phyloP scores from a whole-genome alignment of 2,888 invertebrate species.

The Cheilosia pagana region DNA sequence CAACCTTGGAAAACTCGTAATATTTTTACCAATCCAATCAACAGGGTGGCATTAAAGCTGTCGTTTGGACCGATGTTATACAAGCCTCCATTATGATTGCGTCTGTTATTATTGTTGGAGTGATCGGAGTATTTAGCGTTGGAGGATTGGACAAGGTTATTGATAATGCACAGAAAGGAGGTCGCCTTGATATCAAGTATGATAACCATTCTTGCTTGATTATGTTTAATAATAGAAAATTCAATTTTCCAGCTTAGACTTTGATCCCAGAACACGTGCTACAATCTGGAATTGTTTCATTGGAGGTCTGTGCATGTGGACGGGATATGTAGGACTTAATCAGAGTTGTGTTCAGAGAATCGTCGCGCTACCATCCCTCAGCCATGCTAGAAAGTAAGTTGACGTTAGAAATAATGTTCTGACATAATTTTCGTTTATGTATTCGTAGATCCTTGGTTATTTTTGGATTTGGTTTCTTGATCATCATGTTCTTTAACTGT shows the following conservation, averaged over 20 bases:
- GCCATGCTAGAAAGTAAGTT: conserved; percentile 84
- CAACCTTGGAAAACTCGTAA: no score
- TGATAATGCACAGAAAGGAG: conserved; percentile 80
- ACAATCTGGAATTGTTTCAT: conserved; percentile 87
- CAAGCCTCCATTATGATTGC: conserved; percentile 83
- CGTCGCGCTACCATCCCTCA: conserved; percentile 86
- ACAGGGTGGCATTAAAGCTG: conserved; percentile 84
- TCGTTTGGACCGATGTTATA: conserved; percentile 85
- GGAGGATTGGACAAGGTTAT: conserved; percentile 83
- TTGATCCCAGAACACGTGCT: conserved; percentile 85
- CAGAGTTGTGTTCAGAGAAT: conserved; percentile 90
- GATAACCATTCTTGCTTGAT: neutral
- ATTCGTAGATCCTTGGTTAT: conserved; percentile 85
- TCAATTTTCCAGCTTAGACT: neutral
- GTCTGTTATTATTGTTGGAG: conserved; percentile 81
- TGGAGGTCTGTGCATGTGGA: conserved; percentile 86
- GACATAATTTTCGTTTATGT: neutral
- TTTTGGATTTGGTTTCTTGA: conserved; percentile 85
- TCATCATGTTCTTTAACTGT: conserved; percentile 85
- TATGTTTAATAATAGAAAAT: neutral
- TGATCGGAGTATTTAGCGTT: conserved; percentile 81
- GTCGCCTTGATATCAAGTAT: conserved; percentile 82
- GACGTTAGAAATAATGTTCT: neutral
- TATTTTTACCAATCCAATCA: no score
- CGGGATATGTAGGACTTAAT: conserved; percentile 87